Base-by-base conservation (phyloP, 2,888 invertebrate species). In the Apotomis capreana region DNA sequence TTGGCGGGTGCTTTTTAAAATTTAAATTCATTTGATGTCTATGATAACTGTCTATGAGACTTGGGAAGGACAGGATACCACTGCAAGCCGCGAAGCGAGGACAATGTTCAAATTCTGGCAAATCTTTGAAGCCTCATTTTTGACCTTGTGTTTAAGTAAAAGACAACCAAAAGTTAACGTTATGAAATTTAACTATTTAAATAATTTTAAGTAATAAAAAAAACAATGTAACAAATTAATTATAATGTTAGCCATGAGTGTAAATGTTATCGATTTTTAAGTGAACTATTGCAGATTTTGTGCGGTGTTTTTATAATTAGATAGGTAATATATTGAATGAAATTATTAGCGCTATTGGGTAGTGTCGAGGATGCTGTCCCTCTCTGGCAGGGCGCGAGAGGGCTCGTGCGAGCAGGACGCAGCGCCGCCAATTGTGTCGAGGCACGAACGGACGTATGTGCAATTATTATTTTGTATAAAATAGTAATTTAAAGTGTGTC, bases 321-420 rank as follows among this genome's bases (percentile, higher is more conserved):
- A 92, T 94, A 94, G 94, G 94, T 92, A 93, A 93, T 93, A 93
- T 93, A 93, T 93, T 93, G 92, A 93, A 93, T 90, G 92, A 91
- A 91, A 92, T 92, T 89, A 91, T 89, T 90, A 89, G 89, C 87
- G 89, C 87, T 88, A 86, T 84, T 84, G 89, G 85, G 84, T 84
- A 86, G 86, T 84, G 85, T 83, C 87, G 86, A 84, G 85, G 86
- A 62, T 85, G 84, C 80, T 55, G 64, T 54, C 65, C 55, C 55
- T 57, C 65, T 46, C 65, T 83, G 81, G 83, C 86, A 84, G 81
- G 80, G 79, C 83, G 83, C 79, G 79, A 83, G 80, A 77, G 78
- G 80, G 74, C 76, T 76, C 78, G 77, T 54, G 69, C 67, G 80
- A 80, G 76, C 74, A 76, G 74, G 80, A 79, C 73, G 80, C 81